Conservation (phyloP, 2,113 vertebrate species). For the Arothron firmamentum region DNA sequence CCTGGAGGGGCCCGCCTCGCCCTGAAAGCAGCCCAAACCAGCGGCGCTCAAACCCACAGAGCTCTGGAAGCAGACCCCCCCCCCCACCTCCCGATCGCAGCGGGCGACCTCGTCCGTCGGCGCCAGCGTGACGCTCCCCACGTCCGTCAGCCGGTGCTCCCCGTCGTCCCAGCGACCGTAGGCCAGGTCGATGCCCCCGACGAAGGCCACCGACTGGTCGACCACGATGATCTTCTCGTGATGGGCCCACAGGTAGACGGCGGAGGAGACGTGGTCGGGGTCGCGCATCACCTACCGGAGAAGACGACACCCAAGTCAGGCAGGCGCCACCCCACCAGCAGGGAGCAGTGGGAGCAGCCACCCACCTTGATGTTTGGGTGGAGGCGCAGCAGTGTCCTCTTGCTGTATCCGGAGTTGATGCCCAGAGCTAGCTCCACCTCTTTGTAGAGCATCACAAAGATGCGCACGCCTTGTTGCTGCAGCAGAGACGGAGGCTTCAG, state of each 20-base stretch:
- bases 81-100: not conserved
- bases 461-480: slow-evolving; percentile 91
- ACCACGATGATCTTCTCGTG: slow-evolving; percentile 92
- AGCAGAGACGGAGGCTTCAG: slow-evolving; percentile 21
- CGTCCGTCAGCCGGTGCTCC: slow-evolving; percentile 89
- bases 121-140: slow-evolving; percentile 86
- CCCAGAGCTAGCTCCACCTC: slow-evolving; percentile 94
- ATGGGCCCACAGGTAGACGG: slow-evolving; percentile 94
- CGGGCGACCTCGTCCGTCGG: slow-evolving; percentile 37
- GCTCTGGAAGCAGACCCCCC: too few relatives aligned
- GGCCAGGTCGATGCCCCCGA: slow-evolving; percentile 92
- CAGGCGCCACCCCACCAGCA: not conserved
- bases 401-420: slow-evolving; percentile 96
- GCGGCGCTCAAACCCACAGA: too few relatives aligned
- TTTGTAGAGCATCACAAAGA: slow-evolving; percentile 95
- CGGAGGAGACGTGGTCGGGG: slow-evolving; percentile 91
- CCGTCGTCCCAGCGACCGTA: slow-evolving; percentile 94
- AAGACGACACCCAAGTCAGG: not conserved
- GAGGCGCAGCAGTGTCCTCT: slow-evolving; percentile 80
- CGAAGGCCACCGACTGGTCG: slow-evolving; percentile 92
- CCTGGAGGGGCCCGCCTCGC: not conserved
- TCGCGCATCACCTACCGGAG: slow-evolving; percentile 90
- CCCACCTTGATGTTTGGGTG: slow-evolving; percentile 94
- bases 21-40: slow-evolving; percentile 38
- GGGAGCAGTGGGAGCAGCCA: not conserved